These are phyloP conservation scores for Luperina testacea DNA, from an alignment of 2,888 invertebrate genomes.

Conservation along the genomic window DNA sequence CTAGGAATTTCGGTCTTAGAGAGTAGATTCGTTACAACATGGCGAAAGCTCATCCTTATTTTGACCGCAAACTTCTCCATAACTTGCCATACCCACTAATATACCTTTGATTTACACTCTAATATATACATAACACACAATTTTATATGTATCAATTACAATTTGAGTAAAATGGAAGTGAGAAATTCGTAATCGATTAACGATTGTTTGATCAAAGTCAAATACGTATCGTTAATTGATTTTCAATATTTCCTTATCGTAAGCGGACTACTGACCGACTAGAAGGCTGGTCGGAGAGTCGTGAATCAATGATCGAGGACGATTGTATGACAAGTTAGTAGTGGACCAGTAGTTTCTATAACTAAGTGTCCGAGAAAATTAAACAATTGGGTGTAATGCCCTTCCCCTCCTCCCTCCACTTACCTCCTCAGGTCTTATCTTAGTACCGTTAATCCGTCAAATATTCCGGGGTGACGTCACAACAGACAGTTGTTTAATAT, in stretches of 20 bases:
- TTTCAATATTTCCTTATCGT: constrained; percentile 2
- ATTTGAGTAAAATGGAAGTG: constrained; percentile 50
- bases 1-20: background rate
- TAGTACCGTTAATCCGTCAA: background rate
- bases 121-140: constrained; percentile 40
- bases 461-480: background rate
- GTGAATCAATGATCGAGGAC: constrained; percentile 9
- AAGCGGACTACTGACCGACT: constrained; percentile 23
- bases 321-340: constrained; percentile 48
- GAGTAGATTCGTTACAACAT: background rate
- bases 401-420: background rate
- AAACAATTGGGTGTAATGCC: constrained; percentile 6
- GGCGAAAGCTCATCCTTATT: constrained; percentile 3
- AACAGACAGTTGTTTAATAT: constrained; percentile 20
- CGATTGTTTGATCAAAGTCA: constrained; percentile 29
- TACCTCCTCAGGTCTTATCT: background rate
- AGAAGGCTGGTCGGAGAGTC: constrained; percentile 30
- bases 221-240: constrained; percentile 29
- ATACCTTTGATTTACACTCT: constrained; percentile 33
- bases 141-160: constrained; percentile 36
- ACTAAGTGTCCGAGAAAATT: constrained; percentile 18
- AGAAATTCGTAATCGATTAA: constrained; percentile 38
- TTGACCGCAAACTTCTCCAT: constrained; percentile 24
- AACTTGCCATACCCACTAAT: constrained; percentile 55
- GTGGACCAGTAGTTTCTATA: constrained; percentile 29